These are phyloP conservation scores for Heliconius eleuchia DNA, from an alignment of 1,140 invertebrate species.

Conservation along the genomic window DNA sequence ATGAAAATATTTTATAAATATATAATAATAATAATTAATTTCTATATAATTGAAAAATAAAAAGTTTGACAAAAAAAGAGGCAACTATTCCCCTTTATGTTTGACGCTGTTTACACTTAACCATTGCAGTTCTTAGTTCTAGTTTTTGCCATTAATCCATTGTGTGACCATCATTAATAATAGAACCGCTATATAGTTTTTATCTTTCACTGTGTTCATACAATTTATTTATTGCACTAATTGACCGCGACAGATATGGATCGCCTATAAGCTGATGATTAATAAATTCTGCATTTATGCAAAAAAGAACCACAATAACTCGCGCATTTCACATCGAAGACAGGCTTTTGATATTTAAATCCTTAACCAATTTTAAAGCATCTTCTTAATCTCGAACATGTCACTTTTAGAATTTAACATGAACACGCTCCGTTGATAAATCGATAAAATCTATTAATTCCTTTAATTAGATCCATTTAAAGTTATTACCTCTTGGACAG, in stretches of 20 bases:
- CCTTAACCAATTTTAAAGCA: not conserved
- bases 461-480: slow-evolving; percentile 37
- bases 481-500: slow-evolving; percentile 30
- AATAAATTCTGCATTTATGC: not conserved
- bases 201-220: not conserved
- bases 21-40: too few relatives aligned
- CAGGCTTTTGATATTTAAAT: not conserved
- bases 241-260: slow-evolving; percentile 19
- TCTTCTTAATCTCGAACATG: not conserved
- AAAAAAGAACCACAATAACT: not conserved
- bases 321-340: not conserved
- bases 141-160: slow-evolving; percentile 4
- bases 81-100: not conserved
- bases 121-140: not conserved
- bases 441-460: slow-evolving; percentile 25
- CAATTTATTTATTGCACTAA: slow-evolving; percentile 6
- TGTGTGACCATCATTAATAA: not conserved
- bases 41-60: not conserved
- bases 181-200: not conserved
- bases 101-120: not conserved
- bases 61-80: not conserved
- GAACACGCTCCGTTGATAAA: slow-evolving; percentile 9
- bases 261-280: slow-evolving; percentile 13
- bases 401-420: slow-evolving; percentile 14
- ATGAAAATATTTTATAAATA: too few relatives aligned